These are phyloP conservation scores for Fragum sueziense DNA, from an alignment of 2,888 invertebrate species.

Conservation along the genomic window DNA sequence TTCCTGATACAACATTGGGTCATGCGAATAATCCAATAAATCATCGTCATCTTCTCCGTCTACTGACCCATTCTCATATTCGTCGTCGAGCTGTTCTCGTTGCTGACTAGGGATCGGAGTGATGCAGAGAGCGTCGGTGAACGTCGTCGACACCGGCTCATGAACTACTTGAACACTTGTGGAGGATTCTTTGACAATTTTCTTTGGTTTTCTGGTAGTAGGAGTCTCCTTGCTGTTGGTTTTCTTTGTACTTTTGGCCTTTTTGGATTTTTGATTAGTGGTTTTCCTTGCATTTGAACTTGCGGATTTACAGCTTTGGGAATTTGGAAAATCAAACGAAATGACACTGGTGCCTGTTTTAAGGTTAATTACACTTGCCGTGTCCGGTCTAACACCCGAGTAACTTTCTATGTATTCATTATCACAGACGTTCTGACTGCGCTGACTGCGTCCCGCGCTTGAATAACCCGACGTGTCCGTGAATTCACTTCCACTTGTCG, in stretches of 20 bases:
- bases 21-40: constrained; percentile 58
- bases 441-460: constrained; percentile 32
- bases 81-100: constrained; percentile 61
- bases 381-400: constrained; percentile 44
- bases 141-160: constrained; percentile 53
- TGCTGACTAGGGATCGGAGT: constrained; percentile 61
- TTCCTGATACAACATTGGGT: constrained; percentile 76
- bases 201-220: constrained; percentile 59
- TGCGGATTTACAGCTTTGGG: constrained; percentile 55
- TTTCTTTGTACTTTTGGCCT: constrained; percentile 62
- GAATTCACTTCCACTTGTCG: constrained; percentile 56
- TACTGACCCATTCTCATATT: constrained; percentile 42
- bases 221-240: constrained; percentile 19
- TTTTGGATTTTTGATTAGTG: constrained; percentile 58
- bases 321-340: constrained; percentile 68
- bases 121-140: constrained; percentile 67
- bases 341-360: constrained; percentile 79
- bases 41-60: constrained; percentile 64
- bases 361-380: constrained; percentile 75
- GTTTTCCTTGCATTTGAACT: constrained; percentile 44
- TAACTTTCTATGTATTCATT: constrained; percentile 52
- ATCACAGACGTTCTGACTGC: constrained; percentile 23
- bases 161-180: constrained; percentile 17
- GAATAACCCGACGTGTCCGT: constrained; percentile 59
- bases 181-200: constrained; percentile 39